phyloP scores from a whole-genome alignment of 2,113 vertebrate genomes.

The Myiagra hebetior region DNA sequence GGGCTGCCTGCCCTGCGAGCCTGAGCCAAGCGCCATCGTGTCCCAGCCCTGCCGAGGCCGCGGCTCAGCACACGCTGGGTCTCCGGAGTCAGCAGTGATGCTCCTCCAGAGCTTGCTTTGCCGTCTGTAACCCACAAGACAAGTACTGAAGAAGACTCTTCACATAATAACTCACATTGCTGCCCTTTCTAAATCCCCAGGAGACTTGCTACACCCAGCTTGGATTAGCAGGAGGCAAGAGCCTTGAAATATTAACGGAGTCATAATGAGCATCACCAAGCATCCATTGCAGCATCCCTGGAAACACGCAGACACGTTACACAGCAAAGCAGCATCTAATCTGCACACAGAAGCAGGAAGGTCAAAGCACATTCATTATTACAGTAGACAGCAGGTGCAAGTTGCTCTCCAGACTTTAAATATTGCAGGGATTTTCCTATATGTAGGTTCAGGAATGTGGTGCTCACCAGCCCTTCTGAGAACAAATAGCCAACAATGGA shows the following conservation, averaged over 20 bases:
- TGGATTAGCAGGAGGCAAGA: background rate
- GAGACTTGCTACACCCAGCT: background rate
- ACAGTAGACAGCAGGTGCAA: background rate
- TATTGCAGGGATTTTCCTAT: background rate
- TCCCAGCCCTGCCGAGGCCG: background rate
- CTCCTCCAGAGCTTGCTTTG: background rate
- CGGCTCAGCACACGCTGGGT: accelerated
- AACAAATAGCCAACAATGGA: background rate
- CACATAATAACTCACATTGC: background rate
- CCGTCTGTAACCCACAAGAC: background rate
- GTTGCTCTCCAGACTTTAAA: background rate
- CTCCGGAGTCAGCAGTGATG: accelerated
- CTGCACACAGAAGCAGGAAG: background rate
- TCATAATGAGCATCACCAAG: background rate
- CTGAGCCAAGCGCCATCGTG: background rate
- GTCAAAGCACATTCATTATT: background rate
- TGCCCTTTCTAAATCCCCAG: background rate
- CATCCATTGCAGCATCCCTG: background rate
- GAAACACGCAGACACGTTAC: background rate
- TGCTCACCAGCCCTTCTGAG: too few relatives aligned
- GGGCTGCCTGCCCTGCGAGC: too few relatives aligned
- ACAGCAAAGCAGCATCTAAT: background rate
- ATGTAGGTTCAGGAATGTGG: background rate
- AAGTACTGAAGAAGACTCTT: background rate
- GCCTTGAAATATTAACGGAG: background rate